A percentile compares a stretch with the other conserved stretches of the same genome.
phyloP scores from a whole-genome alignment of 2,888 invertebrate genomes.

The Limnephilus lunatus region DNA sequence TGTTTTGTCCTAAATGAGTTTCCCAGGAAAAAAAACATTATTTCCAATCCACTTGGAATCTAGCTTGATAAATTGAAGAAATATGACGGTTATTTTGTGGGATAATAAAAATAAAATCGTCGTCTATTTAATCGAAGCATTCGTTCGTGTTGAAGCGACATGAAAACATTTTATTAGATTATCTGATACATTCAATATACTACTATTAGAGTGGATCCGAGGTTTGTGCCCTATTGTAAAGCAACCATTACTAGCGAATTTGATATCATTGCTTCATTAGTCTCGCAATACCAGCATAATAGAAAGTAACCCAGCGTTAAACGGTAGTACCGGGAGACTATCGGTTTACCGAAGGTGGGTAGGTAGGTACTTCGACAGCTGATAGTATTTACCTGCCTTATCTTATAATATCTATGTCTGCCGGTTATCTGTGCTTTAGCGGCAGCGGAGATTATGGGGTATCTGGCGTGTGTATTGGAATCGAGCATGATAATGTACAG shows the following conservation, averaged over 20 bases:
- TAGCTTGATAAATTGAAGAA: background rate
- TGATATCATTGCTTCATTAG: background rate
- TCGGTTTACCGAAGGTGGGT: background rate
- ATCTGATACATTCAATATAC: background rate
- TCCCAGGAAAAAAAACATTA: too few species aligned
- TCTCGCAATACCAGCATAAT: background rate
- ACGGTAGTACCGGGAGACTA: background rate
- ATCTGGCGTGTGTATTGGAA: background rate
- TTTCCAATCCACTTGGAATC: background rate
- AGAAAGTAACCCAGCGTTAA: constrained; percentile 7
- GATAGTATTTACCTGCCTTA: constrained; percentile 18
- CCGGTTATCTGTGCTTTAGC: constrained; percentile 5
- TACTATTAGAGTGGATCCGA: background rate
- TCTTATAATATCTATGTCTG: background rate
- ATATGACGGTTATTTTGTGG: too few species aligned
- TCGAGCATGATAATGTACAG: background rate
- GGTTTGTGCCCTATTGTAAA: background rate
- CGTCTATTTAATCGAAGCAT: too few species aligned
- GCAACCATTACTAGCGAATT: background rate
- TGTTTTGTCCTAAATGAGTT: background rate
- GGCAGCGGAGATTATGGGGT: constrained; percentile 15
- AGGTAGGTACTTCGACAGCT: background rate
- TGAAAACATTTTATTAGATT: background rate
- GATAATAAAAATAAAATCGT: too few species aligned
- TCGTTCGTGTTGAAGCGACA: too few species aligned